Base-by-base conservation (phyloP, 2,888 invertebrate genomes). In the Petrolisthes manimaculis region DNA sequence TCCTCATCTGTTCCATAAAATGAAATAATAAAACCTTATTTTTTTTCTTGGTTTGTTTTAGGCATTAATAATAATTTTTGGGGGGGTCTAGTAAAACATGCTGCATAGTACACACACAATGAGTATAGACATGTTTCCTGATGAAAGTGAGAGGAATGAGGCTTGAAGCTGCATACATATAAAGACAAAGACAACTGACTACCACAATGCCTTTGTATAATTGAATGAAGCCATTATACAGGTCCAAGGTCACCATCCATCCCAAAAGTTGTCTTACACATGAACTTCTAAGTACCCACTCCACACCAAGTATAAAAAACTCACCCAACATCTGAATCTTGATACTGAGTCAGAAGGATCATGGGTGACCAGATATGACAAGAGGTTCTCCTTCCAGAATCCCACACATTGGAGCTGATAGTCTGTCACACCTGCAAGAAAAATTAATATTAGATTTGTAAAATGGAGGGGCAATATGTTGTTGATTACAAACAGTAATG, bases 331-430 rank as follows among this genome's bases (percentile, higher is more conserved):
- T 92, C 98, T 95, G 93, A 98, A 99, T 93, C 96, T 97, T 4
- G 98, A 98, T 92, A 97, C 96, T 0, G 99, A 97, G 94, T 99
- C 99, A 92, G 98, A 94, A 92, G 98, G 98, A 93, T 99, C 99
- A 93, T 96, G 98, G 0, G 99, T 99, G 86, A 99, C 96, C 77
- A 99, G 94, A 93, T 99, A 99, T 0, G 99, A 99, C 93, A 97
- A 97, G 69, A 99, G 95, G 94, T 99, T 99, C 93, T 99, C 99
- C 93, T 98, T 98, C 98, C 98, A 99, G 93, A 95, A 99, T 0
- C 98, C 99, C 92, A 99, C 97, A 93, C 99, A 99, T 93, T 97
- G 97, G 96, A 99, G 96, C 93, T 95, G 96, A 92, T 98, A 98
- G 94, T 99, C 99, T 1, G 98, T 97, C 93, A 97, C 97, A 94